These are phyloP conservation scores for Pollenia amentaria DNA, from an alignment of 2,888 invertebrate species.

Conservation along the genomic window DNA sequence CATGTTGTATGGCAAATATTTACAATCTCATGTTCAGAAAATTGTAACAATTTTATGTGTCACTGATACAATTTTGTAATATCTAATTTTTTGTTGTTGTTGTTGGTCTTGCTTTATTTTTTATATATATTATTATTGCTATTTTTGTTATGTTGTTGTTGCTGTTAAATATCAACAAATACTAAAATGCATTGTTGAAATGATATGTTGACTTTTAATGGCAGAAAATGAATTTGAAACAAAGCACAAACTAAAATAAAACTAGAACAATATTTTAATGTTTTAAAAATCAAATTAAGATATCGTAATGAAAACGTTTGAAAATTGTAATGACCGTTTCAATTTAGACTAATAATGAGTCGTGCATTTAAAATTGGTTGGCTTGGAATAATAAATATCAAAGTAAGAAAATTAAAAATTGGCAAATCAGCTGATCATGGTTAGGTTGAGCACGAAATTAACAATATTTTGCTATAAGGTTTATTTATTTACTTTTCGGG, in stretches of 20 bases:
- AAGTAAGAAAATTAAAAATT: no score
- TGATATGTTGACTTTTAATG: constrained; percentile 72
- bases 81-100: constrained; percentile 14
- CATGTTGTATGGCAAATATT: constrained; percentile 66
- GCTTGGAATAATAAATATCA: no score
- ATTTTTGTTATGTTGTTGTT: constrained; percentile 16
- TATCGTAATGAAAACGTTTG: constrained; percentile 43
- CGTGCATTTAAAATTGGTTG: no score
- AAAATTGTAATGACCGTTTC: constrained; percentile 17
- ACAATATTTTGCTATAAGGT: no score
- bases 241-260: not conserved
- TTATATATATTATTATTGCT: not conserved
- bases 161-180: constrained; percentile 59
- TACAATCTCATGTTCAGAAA: constrained; percentile 63
- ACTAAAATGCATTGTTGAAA: constrained; percentile 53
- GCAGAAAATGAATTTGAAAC: constrained; percentile 34
- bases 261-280: constrained; percentile 28
- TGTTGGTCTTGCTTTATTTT: constrained; percentile 7
- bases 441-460: no score
- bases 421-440: no score
- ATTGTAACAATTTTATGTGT: constrained; percentile 68
- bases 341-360: not conserved
- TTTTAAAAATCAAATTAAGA: constrained; percentile 58
- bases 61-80: constrained; percentile 63
- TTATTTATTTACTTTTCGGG: no score